Evolutionary conservation across 2,797 vertebrate species (phyloP), one percentile per base, ranked within the genome.

Genomic region (Cyclura pinguis): DNA sequence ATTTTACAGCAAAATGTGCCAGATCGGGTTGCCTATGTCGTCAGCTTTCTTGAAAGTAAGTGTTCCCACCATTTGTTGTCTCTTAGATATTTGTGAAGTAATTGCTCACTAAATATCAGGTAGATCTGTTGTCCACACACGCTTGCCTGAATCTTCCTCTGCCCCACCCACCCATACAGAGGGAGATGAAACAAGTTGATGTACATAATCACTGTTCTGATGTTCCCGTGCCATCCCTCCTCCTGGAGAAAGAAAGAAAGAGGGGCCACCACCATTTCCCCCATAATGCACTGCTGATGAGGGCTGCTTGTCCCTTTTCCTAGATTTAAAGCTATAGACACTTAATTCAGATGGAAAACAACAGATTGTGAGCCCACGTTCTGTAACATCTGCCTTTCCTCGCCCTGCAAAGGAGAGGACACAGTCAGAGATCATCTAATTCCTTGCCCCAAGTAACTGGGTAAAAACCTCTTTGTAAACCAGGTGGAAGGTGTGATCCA

Each of bases 11-110:
- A 96, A 90, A 96, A 97, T 0, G 59, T 93, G 84, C 95, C 97
- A 0, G 97, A 98, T 59, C 96, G 97, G 87, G 93, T 98, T 80
- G 93, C 96, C 59, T 91, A 98, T 55, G 93, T 99, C 91, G 90
- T 95, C 55, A 91, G 96, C 82, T 98, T 98, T 94, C 88, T 99
- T 86, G 97, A 98, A 95, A 97, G 99, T 99, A 96, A 98, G 98
- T 42, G 8, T 18, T 55, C 73, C 57, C 14, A 2, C 57, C 38
- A 27, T 10, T 22, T 47, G 3, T 42, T 5, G 22, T 22, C 16
- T 42, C 32, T 38, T 64, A 0, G 9, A 6, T 35, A n/a, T 64
- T 27, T 47, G 64, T 72, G 55, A 8, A 52, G 3, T 4, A 18
- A 52, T 80, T 14, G 14, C 38, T 24, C 13, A 32, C 2, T 12